Base-by-base conservation (phyloP, 2,888 invertebrate species). In the Candidula unifasciata region DNA sequence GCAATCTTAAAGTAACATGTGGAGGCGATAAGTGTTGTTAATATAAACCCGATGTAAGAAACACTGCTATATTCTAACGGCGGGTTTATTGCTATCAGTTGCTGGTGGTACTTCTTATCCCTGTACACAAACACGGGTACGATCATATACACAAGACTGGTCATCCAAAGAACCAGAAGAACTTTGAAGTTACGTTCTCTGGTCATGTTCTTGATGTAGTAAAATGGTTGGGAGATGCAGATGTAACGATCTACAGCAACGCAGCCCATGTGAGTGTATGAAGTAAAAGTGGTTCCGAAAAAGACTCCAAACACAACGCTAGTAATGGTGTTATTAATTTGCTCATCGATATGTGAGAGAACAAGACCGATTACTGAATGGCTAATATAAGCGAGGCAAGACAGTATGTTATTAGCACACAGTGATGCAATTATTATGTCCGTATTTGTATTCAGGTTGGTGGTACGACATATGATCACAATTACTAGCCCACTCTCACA, bases 171-270 rank as follows among this genome's bases (percentile, higher is more conserved):
- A 18, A 24, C n/a, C 27, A n/a, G 21, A 10, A 66, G 8, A 6
- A 66, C n/a, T n/a, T n/a, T n/a, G n/a, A n/a, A n/a, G n/a, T n/a
- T n/a, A n/a, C n/a, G n/a, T n/a, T n/a, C n/a, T n/a, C n/a, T n/a
- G n/a, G n/a, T n/a, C n/a, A n/a, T n/a, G n/a, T n/a, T n/a, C n/a
- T n/a, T n/a, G n/a, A n/a, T n/a, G n/a, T n/a, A n/a, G n/a, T n/a
- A n/a, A n/a, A n/a, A n/a, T n/a, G n/a, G n/a, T n/a, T n/a, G n/a
- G 24, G 27, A 21, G 27, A 76, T 76, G 76, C 52, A 52, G 52
- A 76, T 76, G 27, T 76, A 76, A 52, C 76, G 76, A 54, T 76
- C 76, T 13, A 76, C 27, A 27, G 76, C 76, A 52, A 76, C 37
- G 52, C 44, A 6, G 3, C 37, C 30, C 44, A 76, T 37, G 27